Base-by-base conservation (phyloP, 2,797 vertebrate species). In the Champsocephalus esox region DNA sequence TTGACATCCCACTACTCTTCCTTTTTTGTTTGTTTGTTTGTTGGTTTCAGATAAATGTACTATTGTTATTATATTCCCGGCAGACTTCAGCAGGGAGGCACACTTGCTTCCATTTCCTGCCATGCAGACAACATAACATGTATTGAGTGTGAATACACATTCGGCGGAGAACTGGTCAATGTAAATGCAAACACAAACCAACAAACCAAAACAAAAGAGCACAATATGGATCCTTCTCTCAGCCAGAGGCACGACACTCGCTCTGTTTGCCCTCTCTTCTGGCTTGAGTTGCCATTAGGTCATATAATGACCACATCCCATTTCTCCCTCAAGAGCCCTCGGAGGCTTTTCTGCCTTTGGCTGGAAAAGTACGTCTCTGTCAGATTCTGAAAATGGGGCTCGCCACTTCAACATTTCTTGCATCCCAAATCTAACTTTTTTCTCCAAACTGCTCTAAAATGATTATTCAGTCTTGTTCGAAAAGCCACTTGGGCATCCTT, bases 111-210 rank as follows among this genome's bases (percentile, higher is more conserved):
- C 83, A 67, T 81, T 89, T 90, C 86, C 86, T 90, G 86, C 82
- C 79, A 73, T 48, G 34, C 79, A 84, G 79, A 90, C 88, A 76
- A 74, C 77, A 12, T 83, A 63, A 71, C 78, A 76, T 82, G 61
- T 57, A 66, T 56, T 75, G 82, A 88, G 84, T 72, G 85, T 70
- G 88, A 92, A 90, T 89, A 92, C 87, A 65, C 91, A 90, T 91
- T 86, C 56, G 17, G 73, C 73, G 54, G 49, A 64, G 78, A 78
- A 69, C 71, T 44, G 77, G 73, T 91, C 84, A 90, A 90, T 89
- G 84, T 92, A 92, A 92, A 92, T 90, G 88, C 92, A 92, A 92
- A 93, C 84, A 91, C 80, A 89, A 87, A 91, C 86, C 89, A 85
- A 82, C 87, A 87, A 77, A 76, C 70, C 82, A 81, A 91, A 91